Conservation (phyloP, 1,140 invertebrate genomes). For the Helicoverpa zea region DNA sequence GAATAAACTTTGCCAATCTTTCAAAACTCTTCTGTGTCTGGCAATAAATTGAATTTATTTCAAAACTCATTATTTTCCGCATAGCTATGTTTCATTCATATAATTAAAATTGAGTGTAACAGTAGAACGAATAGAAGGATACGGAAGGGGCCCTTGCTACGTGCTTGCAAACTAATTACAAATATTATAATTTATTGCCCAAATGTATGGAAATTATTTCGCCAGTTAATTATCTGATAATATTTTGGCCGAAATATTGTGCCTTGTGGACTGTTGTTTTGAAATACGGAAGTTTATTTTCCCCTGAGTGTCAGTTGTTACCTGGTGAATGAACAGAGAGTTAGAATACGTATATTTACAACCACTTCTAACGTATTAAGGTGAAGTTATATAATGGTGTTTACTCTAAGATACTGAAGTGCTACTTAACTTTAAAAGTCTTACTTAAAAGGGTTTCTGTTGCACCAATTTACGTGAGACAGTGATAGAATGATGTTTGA, state of each 20-base stretch:
- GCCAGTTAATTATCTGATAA: conserved; percentile 28
- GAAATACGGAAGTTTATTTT: background rate
- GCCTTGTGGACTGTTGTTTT: background rate
- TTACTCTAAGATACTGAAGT: too few relatives aligned
- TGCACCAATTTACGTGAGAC: too few relatives aligned
- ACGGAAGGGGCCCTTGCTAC: conserved; percentile 23
- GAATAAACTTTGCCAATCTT: conserved; percentile 10
- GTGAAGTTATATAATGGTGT: background rate
- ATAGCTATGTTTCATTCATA: background rate
- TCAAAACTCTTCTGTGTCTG: background rate
- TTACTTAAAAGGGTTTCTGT: too few relatives aligned
- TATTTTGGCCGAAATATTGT: conserved; percentile 23
- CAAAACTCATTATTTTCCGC: background rate
- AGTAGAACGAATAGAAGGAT: conserved; percentile 7
- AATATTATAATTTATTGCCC: conserved; percentile 45
- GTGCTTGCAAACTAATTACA: conserved; percentile 45
- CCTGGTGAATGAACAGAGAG: background rate
- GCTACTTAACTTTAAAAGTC: too few relatives aligned
- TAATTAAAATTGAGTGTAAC: conserved; percentile 40
- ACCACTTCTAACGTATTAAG: background rate
- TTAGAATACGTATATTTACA: background rate
- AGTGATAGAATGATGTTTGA: too few relatives aligned
- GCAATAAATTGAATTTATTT: conserved; percentile 7
- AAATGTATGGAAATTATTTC: conserved; percentile 36
- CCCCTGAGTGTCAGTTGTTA: conserved; percentile 21